Evolutionary conservation across 2,888 invertebrate genomes (phyloP).

Genomic region (Philhelius pedissequus): DNA sequence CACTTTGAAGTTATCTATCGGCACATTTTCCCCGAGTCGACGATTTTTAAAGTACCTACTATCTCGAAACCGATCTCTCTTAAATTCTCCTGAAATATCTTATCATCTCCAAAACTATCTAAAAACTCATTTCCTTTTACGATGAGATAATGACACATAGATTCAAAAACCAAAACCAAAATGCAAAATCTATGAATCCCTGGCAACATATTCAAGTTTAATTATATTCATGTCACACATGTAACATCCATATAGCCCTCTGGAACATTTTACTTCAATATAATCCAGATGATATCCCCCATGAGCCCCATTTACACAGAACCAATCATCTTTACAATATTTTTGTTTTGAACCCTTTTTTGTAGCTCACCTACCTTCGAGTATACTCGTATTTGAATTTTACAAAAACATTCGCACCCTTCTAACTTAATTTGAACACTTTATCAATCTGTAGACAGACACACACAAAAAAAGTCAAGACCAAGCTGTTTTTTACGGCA

Average conservation of each 20-base stretch:
- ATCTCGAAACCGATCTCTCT: no score
- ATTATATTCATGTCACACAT: background rate
- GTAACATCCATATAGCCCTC: background rate
- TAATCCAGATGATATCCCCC: slow-evolving; percentile 30
- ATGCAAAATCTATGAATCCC: background rate
- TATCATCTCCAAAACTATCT: no score
- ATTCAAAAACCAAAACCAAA: background rate
- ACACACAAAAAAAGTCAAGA: slow-evolving; percentile 24
- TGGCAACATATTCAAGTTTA: background rate
- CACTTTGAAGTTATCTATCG: no score
- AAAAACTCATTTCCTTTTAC: no score
- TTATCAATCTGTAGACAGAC: slow-evolving; percentile 11
- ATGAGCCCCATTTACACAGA: slow-evolving; percentile 20
- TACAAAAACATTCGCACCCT: background rate
- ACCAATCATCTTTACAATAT: slow-evolving; percentile 12
- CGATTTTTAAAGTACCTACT: no score
- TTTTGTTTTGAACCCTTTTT: slow-evolving; percentile 1
- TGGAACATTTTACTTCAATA: slow-evolving; percentile 8
- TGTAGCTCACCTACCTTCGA: background rate
- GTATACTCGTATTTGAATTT: background rate
- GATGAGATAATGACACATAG: no score
- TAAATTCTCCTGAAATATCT: no score
- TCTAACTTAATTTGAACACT: slow-evolving; percentile 8
- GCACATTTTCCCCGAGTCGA: no score
- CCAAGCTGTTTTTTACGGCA: slow-evolving; percentile 35